Evolutionary conservation across 2,113 vertebrate genomes (phyloP).

Genomic region (Hirundichthys speculiger): DNA sequence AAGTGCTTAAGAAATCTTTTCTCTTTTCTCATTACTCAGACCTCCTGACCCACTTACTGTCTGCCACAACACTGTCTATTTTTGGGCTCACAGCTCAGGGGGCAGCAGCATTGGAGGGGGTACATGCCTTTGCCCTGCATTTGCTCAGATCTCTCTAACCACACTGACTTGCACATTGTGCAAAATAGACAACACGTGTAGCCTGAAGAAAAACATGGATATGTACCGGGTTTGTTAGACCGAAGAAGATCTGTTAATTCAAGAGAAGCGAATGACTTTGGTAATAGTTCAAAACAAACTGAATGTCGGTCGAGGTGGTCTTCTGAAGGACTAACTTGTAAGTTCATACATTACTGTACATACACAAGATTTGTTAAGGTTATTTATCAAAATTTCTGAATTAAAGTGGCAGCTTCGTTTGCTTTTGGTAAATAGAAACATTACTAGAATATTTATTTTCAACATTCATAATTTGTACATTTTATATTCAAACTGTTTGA

Average conservation of each 20-base stretch:
- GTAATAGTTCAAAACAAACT: constrained; percentile 38
- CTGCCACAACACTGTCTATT: constrained; percentile 76
- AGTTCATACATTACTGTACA: background rate
- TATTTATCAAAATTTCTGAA: too few relatives aligned
- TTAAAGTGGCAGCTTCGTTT: too few relatives aligned
- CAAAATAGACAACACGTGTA: constrained; percentile 48
- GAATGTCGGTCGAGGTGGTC: background rate
- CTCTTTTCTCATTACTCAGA: constrained; percentile 12
- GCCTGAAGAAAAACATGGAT: constrained; percentile 34
- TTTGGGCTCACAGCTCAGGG: constrained; percentile 74
- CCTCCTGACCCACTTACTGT: constrained; percentile 64
- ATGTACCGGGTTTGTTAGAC: constrained; percentile 30
- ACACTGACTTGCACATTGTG: constrained; percentile 14
- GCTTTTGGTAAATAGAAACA: too few relatives aligned
- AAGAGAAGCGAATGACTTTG: constrained; percentile 29
- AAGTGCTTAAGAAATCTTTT: constrained; percentile 7
- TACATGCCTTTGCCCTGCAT: constrained; percentile 64
- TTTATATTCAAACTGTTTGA: too few relatives aligned
- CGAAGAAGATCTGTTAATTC: background rate
- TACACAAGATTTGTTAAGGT: background rate
- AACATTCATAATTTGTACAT: too few relatives aligned
- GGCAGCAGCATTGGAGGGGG: constrained; percentile 47
- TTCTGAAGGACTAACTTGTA: background rate
- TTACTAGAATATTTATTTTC: too few relatives aligned
- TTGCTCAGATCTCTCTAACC: constrained; percentile 40